These are phyloP conservation scores for Merluccius polli DNA, from an alignment of 2,797 vertebrate species.

Conservation along the genomic window DNA sequence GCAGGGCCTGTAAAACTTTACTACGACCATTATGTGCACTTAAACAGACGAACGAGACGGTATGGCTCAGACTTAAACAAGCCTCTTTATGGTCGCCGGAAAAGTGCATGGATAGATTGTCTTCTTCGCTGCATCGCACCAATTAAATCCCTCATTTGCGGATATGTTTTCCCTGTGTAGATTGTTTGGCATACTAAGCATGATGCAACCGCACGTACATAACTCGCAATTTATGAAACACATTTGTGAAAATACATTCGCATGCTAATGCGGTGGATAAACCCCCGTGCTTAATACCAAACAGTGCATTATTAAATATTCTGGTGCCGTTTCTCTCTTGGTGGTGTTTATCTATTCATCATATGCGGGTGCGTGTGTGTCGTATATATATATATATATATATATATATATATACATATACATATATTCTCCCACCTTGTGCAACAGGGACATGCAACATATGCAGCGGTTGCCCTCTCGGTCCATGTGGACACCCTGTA, in stretches of 20 bases:
- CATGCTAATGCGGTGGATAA: background rate
- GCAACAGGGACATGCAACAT: too few species aligned
- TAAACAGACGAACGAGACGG: constrained; percentile 51
- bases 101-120: constrained; percentile 20
- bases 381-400: too few species aligned
- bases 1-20: constrained; percentile 68
- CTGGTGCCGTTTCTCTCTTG: background rate
- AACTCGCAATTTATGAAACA: background rate
- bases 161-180: background rate
- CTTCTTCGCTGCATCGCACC: background rate
- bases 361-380: background rate
- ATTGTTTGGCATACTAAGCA: background rate
- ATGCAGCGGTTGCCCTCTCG: too few species aligned
- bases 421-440: too few species aligned
- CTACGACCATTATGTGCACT: constrained; percentile 66
- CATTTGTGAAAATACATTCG: background rate
- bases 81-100: constrained; percentile 34
- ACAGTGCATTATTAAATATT: background rate
- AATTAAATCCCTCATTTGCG: background rate
- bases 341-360: background rate
- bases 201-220: background rate
- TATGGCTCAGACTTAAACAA: constrained; percentile 48
- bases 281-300: background rate
- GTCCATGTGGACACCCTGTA: too few species aligned
- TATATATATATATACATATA: too few species aligned